Evolutionary conservation across 2,888 invertebrate species (phyloP).

Genomic region (Terebella lapidaria): DNA sequence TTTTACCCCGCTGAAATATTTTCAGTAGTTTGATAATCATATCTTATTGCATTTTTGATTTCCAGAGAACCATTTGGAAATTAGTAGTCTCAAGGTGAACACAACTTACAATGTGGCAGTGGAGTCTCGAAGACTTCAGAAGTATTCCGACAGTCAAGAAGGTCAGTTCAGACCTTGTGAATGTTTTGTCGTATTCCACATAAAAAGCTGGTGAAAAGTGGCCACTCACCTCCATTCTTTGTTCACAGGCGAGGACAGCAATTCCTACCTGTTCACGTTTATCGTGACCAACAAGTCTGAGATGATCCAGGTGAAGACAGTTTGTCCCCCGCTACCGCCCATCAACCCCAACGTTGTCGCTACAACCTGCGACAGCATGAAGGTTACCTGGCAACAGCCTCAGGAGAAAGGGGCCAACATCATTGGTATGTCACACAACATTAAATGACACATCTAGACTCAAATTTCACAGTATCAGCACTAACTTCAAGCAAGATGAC

Average conservation of each 20-base stretch:
- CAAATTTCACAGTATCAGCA: too few relatives aligned
- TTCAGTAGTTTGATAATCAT: too few relatives aligned
- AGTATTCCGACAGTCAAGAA: conserved; percentile 30
- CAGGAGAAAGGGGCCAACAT: conserved; percentile 48
- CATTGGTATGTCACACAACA: too few relatives aligned
- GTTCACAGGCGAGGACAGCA: neutral
- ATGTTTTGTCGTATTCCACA: neutral
- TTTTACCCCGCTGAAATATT: too few relatives aligned
- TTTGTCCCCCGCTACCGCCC: conserved; percentile 47
- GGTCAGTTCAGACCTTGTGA: neutral
- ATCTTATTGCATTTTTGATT: conserved; percentile 8
- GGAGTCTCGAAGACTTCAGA: conserved; percentile 48
- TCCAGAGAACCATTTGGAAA: conserved; percentile 48
- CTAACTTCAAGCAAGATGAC: neutral
- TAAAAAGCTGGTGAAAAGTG: neutral
- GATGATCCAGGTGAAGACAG: conserved; percentile 41
- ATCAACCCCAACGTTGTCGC: conserved; percentile 46
- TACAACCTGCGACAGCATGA: conserved; percentile 47
- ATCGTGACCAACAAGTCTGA: conserved; percentile 49
- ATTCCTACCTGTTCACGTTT: conserved; percentile 38
- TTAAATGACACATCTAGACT: too few relatives aligned
- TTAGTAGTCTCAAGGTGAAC: conserved; percentile 44
- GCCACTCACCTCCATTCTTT: too few relatives aligned
- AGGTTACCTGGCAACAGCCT: conserved; percentile 50
- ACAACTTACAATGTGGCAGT: conserved; percentile 50